Evolutionary conservation across 2,797 vertebrate species (phyloP), one percentile per base, ranked within the genome.

Genomic region (Hipposideros larvatus): DNA sequence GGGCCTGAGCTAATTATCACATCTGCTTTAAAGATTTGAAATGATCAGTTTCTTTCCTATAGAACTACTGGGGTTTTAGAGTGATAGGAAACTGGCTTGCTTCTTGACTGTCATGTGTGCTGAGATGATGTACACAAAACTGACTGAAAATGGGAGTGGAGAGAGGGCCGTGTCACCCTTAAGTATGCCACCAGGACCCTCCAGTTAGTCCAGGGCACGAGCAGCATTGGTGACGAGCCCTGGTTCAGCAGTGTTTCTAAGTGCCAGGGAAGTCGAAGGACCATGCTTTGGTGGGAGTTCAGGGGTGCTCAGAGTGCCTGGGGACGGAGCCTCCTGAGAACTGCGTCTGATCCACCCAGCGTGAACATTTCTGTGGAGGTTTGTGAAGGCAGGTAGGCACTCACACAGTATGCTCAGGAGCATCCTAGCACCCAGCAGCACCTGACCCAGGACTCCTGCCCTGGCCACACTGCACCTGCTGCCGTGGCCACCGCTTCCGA

Each of bases 351-450:
- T 55, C 4, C 34, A 0, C 34, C 22, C 43, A 1, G 43, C 0
- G 21, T 26, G 46, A 15, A 4, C 46, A 19, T 73, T 19, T 10
- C 5, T 2, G 0, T 34, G 48, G 41, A 34, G 16, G 46, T 31
- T 7, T 66, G 73, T 14, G 0, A 22, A 46, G 41, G 75, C 65
- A 70, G 55, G 31, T 48, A 61, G 24, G 41, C 22, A 2, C 34
- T 43, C 41, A 70, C 21, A 19, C 31, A 2, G 46, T 7, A 24
- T 37, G 77, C 66, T 71, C 26, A 59, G 41, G 24, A 61, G 77
- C 0, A 0, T 34, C 16, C 13, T 86, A 22, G 8, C 0, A 0
- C 24, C 22, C 22, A 28, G 59, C 19, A 11, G 70, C 11, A 4
- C 46, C 65, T 0, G 15, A 34, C 34, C 34, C 37, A 37, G 37